A percentile compares a stretch with the other conserved stretches of the same genome.
phyloP scores from a whole-genome alignment of 2,113 vertebrate genomes.

The Zosterops japonicus region DNA sequence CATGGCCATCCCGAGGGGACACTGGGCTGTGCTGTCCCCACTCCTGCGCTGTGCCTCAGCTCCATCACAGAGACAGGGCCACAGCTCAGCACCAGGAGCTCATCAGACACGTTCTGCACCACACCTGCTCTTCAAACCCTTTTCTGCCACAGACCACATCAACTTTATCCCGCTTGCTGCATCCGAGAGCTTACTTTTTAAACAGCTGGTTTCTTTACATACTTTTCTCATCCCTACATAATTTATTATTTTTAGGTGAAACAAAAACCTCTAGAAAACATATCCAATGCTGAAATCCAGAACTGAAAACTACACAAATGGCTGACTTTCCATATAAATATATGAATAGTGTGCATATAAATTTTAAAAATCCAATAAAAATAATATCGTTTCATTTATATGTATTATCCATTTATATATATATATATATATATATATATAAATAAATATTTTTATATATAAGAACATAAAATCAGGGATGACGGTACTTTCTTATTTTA shows the following conservation, averaged over 20 bases:
- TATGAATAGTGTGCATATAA: background rate
- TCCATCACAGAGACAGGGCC: fast-evolving
- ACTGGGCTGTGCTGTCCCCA: background rate
- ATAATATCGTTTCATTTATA: background rate
- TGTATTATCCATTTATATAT: background rate
- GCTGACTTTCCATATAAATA: background rate
- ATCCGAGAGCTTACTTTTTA: background rate
- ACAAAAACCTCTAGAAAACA: background rate
- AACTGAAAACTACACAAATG: background rate
- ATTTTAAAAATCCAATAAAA: background rate
- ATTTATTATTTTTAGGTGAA: background rate
- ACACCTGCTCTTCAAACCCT: fast-evolving
- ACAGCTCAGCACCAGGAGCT: fast-evolving
- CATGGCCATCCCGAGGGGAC: fast-evolving
- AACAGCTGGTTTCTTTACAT: background rate
- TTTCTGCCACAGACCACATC: background rate
- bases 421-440: too few relatives aligned
- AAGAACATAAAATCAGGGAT: background rate
- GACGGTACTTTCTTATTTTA: background rate
- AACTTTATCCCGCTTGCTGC: background rate
- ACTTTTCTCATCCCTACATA: background rate
- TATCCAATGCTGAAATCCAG: background rate
- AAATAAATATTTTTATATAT: background rate
- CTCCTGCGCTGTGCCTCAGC: fast-evolving
- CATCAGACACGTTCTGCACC: fast-evolving